Percentiles rank a stretch among this genome's conserved stretches.
These are phyloP conservation scores for Menidia beryllina DNA, from an alignment of 2,113 vertebrate species.

Conservation along the genomic window DNA sequence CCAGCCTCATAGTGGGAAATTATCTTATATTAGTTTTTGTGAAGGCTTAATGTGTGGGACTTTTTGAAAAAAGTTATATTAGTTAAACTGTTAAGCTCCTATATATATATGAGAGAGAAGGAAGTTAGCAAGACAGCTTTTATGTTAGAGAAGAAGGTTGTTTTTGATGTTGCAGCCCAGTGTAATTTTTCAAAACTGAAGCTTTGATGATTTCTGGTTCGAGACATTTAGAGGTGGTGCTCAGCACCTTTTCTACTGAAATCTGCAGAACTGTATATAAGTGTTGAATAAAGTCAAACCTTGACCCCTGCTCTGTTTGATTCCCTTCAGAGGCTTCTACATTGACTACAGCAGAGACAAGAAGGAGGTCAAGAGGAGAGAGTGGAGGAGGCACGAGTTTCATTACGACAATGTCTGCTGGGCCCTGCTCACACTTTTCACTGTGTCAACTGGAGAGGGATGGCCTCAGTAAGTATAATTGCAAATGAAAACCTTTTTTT, in stretches of 20 bases:
- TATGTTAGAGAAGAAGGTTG: too few species aligned
- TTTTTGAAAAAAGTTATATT: neutral
- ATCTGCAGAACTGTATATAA: conserved; percentile 22
- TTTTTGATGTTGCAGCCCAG: too few species aligned
- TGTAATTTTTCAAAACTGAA: too few species aligned
- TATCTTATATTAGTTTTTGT: neutral
- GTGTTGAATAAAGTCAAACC: conserved; percentile 28
- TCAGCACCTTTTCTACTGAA: conserved; percentile 4
- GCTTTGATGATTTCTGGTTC: too few species aligned
- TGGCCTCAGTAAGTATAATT: conserved; percentile 91
- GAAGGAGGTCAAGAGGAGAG: conserved; percentile 95
- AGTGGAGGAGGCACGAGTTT: conserved; percentile 97
- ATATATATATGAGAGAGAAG: neutral
- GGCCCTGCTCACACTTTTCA: conserved; percentile 98
- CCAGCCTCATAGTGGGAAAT: neutral
- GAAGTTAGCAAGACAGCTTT: neutral
- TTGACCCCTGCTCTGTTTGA: conserved; percentile 29
- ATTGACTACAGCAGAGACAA: conserved; percentile 95
- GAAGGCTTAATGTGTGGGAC: neutral
- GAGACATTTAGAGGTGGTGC: neutral
- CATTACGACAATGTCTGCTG: conserved; percentile 99
- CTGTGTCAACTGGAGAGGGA: conserved; percentile 96
- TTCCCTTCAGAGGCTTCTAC: conserved; percentile 90
- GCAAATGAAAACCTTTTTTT: neutral
- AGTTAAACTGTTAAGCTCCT: too few species aligned